These are phyloP conservation scores for Semibalanus balanoides DNA, from an alignment of 1,140 invertebrate species.

Conservation along the genomic window DNA sequence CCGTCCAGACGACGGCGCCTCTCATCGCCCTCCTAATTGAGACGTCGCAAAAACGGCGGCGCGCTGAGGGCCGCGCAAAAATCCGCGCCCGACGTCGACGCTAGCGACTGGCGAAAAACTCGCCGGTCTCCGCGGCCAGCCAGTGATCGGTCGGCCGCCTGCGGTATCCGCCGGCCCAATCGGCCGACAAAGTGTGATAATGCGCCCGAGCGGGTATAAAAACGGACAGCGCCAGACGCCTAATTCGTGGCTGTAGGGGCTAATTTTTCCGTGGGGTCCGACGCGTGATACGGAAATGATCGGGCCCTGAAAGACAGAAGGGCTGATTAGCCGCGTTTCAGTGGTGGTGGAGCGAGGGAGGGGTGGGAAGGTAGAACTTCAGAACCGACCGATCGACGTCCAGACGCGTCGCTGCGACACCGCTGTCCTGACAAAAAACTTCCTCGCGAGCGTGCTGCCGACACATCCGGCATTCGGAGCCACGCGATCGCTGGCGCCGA, in stretches of 20 bases:
- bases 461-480: too few species aligned
- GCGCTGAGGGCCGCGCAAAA: neutral
- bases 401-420: too few species aligned
- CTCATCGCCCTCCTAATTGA: neutral
- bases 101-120: neutral
- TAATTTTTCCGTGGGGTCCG: neutral
- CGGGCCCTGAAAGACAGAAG: neutral
- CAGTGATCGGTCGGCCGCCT: too few species aligned
- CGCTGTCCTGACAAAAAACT: too few species aligned
- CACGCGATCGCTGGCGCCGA: too few species aligned
- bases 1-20: neutral
- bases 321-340: neutral
- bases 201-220: neutral
- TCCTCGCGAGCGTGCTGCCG: too few species aligned
- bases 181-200: neutral
- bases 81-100: neutral
- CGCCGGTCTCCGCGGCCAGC: too few species aligned
- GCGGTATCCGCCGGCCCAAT: neutral
- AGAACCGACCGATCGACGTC: too few species aligned
- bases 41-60: neutral
- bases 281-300: neutral
- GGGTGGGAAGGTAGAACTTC: too few species aligned
- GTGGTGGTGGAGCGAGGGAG: too few species aligned
- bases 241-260: neutral
- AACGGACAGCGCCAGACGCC: neutral